Conservation (phyloP, 2,113 vertebrate species). For the Heterotis niloticus region DNA sequence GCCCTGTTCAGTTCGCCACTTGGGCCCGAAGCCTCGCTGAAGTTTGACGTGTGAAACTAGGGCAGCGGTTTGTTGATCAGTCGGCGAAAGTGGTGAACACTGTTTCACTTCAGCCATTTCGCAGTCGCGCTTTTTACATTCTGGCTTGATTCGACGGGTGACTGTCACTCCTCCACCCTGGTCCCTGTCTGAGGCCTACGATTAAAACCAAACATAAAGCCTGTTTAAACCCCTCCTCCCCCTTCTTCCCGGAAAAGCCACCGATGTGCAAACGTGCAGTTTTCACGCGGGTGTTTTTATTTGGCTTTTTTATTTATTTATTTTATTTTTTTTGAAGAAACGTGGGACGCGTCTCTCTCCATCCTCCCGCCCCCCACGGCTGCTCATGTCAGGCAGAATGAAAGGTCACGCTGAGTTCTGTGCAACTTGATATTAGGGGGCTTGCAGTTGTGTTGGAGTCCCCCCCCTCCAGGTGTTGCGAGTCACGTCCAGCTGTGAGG, state of each 20-base stretch:
- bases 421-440: slow-evolving; percentile 33
- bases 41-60: slow-evolving; percentile 17
- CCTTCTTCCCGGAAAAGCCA: neutral
- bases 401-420: slow-evolving; percentile 28
- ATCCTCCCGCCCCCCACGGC: neutral
- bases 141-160: too few relatives aligned
- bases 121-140: neutral
- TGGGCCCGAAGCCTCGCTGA: neutral
- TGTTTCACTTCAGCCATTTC: neutral
- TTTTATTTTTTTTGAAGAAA: neutral
- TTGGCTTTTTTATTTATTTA: too few relatives aligned
- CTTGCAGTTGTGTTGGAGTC: slow-evolving; percentile 51
- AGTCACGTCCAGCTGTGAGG: slow-evolving; percentile 59
- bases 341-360: slow-evolving; percentile 3
- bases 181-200: too few relatives aligned
- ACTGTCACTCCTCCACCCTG: too few relatives aligned
- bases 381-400: neutral
- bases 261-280: neutral
- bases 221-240: neutral
- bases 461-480: slow-evolving; percentile 62
- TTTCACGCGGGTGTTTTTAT: neutral
- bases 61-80: slow-evolving; percentile 7
- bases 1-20: neutral
- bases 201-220: too few relatives aligned
- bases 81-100: neutral